These are phyloP conservation scores for Pongo pygmaeus DNA, from an alignment of 2,113 vertebrate genomes.

Conservation along the genomic window DNA sequence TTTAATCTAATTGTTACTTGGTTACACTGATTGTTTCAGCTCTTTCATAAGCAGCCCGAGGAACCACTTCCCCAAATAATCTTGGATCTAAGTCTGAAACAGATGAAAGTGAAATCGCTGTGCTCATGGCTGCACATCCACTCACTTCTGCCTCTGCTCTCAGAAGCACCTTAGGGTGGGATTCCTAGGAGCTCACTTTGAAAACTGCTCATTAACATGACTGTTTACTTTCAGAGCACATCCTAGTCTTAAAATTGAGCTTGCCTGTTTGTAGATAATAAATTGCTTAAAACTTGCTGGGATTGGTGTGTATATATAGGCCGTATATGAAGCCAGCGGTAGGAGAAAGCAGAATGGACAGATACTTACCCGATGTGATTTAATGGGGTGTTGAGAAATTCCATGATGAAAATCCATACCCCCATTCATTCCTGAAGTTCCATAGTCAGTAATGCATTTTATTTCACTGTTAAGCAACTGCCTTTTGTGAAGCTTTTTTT, in stretches of 20 bases:
- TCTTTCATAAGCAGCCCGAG: not conserved
- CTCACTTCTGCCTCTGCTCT: not conserved
- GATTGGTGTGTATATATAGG: not conserved
- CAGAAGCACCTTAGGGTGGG: not conserved
- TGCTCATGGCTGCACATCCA: accelerated
- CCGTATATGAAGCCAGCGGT: not conserved
- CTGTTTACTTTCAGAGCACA: not conserved
- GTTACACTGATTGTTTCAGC: not conserved
- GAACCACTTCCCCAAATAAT: not conserved
- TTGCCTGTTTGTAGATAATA: no score
- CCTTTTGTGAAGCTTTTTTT: not conserved
- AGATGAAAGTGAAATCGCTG: not conserved
- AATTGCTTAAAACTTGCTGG: not conserved
- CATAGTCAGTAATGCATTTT: not conserved
- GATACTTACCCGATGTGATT: not conserved
- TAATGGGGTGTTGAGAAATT: not conserved
- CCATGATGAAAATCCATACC: not conserved
- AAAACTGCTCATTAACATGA: not conserved
- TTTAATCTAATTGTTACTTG: conserved; percentile 3
- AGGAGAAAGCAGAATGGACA: not conserved
- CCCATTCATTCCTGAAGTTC: not conserved
- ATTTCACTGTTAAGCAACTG: not conserved
- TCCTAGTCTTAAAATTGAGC: not conserved
- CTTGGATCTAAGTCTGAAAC: not conserved
- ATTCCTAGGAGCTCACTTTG: not conserved